Percentiles rank a stretch among this genome's conserved stretches.
phyloP scores from a whole-genome alignment of 2,113 vertebrate species.

The Microcebus murinus region DNA sequence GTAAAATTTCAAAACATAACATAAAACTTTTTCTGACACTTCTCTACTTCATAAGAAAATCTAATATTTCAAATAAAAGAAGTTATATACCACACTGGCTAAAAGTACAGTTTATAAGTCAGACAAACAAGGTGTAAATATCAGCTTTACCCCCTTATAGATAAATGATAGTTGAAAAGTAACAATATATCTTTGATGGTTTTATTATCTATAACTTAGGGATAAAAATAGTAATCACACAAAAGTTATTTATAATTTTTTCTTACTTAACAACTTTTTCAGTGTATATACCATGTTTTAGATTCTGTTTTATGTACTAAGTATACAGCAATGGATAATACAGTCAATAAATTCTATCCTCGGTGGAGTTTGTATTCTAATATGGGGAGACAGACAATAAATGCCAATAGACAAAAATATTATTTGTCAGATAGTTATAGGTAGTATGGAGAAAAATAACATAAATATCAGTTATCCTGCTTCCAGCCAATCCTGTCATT shows the following conservation, averaged over 20 bases:
- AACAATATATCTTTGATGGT: background rate
- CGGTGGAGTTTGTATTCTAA: background rate
- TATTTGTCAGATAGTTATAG: background rate
- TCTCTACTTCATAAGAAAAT: conserved; percentile 8
- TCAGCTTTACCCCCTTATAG: background rate
- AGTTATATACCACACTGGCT: background rate
- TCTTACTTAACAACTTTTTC: background rate
- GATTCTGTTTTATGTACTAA: background rate
- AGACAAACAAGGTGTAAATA: background rate
- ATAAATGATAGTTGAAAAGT: background rate
- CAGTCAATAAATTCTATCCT: background rate
- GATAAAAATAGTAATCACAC: background rate
- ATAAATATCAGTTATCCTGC: background rate
- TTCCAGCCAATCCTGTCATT: background rate
- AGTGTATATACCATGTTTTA: background rate
- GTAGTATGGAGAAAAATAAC: background rate
- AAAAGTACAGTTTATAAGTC: background rate
- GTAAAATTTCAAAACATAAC: background rate
- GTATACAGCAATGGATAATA: background rate
- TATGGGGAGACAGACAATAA: background rate
- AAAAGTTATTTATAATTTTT: background rate
- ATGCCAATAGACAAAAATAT: background rate
- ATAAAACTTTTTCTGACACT: background rate
- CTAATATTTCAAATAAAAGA: background rate
- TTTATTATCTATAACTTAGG: background rate